Base-by-base conservation (phyloP, 1,140 invertebrate species). In the Camponotus pennsylvanicus region DNA sequence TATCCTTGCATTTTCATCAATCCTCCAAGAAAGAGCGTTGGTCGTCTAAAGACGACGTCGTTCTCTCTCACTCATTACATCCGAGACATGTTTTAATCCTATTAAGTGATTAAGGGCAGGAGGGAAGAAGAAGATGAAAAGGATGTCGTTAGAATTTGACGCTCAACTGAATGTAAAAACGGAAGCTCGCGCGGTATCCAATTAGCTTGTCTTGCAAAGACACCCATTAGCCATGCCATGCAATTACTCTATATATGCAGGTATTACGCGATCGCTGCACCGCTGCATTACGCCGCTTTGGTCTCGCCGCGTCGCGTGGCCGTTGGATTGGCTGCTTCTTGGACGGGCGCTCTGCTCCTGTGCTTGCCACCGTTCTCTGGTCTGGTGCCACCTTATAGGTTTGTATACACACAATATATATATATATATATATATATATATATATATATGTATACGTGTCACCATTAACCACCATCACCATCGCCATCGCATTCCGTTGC, bases 251-350 rank as follows among this genome's bases (percentile, higher is more conserved):
- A 32, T 85, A 70, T 78, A 95, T 85, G 69, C 84, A 95, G 95
- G 83, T 98, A 97, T 89, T 97, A 97, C 88, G 97, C 97, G 32
- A 98, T 98, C 63, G 96, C 97, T 2, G 96, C 97, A 2, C 97
- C 97, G 2, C 92, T 98, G 57, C 97, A 98, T 93, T 98, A 98
- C 93, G 96, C 96, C 9, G 96, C 97, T 45, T 95, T 97, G 66
- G 97, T 98, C 0, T 97, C 96, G 67, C 96, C 97, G 0, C 95
- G 95, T 85, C 96, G 95, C 67, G 95, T 96, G 18, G 93, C 93
- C 27, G 84, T 95, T 7, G 96, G 95, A 32, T 88, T 96, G 49
- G 93, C 88, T 8, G 92, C 92, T 40, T 94, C 95, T 13, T 96
- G 96, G 96, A 90, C 94, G 8, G 92, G 95, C 4, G 93, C 95